Percentiles rank a stretch among this genome's conserved stretches.
Conservation (phyloP, 1,140 invertebrate genomes). For the Anoplophora glabripennis region DNA sequence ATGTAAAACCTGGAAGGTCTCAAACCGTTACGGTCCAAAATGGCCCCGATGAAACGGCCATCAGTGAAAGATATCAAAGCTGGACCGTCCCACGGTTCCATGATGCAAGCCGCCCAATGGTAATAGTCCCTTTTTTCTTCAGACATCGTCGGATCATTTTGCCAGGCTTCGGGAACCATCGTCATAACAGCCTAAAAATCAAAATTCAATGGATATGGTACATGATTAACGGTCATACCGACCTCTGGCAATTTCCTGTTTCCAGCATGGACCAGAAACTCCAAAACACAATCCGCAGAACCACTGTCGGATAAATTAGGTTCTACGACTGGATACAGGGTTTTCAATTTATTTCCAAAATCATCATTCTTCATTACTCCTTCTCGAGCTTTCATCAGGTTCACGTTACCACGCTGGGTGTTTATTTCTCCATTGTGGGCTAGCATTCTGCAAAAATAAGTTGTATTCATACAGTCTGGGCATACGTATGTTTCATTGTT, state of each 20-base stretch:
- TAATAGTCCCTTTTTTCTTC: conserved; percentile 94
- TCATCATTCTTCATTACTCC: conserved; percentile 91
- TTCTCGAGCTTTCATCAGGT: conserved; percentile 97
- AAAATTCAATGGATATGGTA: too few species aligned
- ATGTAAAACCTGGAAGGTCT: conserved; percentile 97
- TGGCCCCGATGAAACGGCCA: conserved; percentile 91
- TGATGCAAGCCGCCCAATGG: conserved; percentile 92
- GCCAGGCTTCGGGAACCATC: conserved; percentile 99
- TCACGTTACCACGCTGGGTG: conserved; percentile 95
- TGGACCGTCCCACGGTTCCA: conserved; percentile 99
- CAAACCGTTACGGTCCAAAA: conserved; percentile 87
- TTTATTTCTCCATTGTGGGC: conserved; percentile 99
- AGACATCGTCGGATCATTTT: conserved; percentile 91
- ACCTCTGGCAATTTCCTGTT: conserved; percentile 86
- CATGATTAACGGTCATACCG: conserved; percentile 16
- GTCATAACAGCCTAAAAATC: conserved; percentile 86
- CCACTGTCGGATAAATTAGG: conserved; percentile 97
- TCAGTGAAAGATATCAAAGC: conserved; percentile 97
- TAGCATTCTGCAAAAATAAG: conserved; percentile 66
- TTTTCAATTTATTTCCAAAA: conserved; percentile 74
- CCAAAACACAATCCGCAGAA: conserved; percentile 94
- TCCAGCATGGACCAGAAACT: conserved; percentile 94
- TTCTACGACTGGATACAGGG: conserved; percentile 96
- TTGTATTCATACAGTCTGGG: not conserved
- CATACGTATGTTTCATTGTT: too few species aligned